Evolutionary conservation across 2,797 vertebrate genomes (phyloP), one percentile per base, ranked within the genome.

Genomic region (Rhinoraja longicauda): DNA sequence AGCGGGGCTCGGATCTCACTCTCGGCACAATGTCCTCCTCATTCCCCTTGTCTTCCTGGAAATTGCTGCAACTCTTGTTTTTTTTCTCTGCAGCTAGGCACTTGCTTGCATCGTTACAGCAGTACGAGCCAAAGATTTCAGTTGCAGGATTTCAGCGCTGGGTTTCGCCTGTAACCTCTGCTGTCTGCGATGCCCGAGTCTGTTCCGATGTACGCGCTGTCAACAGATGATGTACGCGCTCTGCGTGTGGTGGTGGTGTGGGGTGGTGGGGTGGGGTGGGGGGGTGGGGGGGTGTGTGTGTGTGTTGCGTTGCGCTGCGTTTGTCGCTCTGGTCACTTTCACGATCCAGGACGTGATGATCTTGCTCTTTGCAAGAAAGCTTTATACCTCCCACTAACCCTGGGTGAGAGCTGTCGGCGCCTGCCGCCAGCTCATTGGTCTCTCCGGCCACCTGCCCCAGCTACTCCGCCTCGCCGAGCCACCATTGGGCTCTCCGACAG

Each of bases 331-430:
- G 70, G 67, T 26, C 36, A 92, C 90, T 92, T 92, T 53, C 90
- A 92, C 90, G 21, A 72, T 92, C 90, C 90, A 92, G 70, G 90
- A 92, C 90, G 90, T 92, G 70, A 92, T 92, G 90, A 92, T 36
- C 12, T 24, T 53, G 90, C 70, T 29, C 90, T 57, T 75, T 75
- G 90, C 70, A 92, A 17, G 36, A 92, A 92, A 21, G 39, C 72
- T 92, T 73, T 92, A 92, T 92, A 92, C 90, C 70, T 53, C 70
- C 90, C 21, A 73, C 12, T 70, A 53, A 53, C 70, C 39, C 6
- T 26, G 21, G 24, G 39, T 12, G 21, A 53, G 70, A n/a, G 67
- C 24, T 13, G 36, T 8, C 81, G 1, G 39, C 21, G 53, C 53
- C 70, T 24, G 21, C 39, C 67, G 21, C 36, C 24, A 39, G 70